phyloP scores from a whole-genome alignment of 1,140 invertebrate genomes.

The Scaptomyza pallida region DNA sequence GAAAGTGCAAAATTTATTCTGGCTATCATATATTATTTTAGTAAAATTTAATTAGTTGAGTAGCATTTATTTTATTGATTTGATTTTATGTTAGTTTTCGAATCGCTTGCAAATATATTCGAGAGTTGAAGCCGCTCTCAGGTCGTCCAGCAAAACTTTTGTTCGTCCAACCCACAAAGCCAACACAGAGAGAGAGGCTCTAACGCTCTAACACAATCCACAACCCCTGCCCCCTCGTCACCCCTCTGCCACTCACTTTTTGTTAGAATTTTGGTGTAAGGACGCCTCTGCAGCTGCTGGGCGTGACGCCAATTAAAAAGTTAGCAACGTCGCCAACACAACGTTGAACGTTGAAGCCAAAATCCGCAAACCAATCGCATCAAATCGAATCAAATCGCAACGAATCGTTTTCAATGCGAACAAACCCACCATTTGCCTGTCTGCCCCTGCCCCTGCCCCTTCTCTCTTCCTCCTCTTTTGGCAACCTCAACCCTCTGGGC shows the following conservation, averaged over 20 bases:
- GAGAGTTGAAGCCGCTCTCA: no score
- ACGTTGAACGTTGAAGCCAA: conserved; percentile 16
- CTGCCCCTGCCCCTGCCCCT: no score
- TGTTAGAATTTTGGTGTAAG: neutral
- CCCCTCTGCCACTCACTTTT: no score
- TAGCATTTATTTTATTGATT: conserved; percentile 2
- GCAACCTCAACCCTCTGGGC: neutral
- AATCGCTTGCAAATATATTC: no score
- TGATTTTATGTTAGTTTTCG: neutral
- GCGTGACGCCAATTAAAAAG: conserved; percentile 50
- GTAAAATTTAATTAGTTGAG: no score
- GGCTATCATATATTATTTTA: no score
- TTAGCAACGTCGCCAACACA: conserved; percentile 22
- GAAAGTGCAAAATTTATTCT: no score
- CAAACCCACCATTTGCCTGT: no score
- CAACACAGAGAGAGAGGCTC: no score
- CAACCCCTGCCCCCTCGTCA: neutral
- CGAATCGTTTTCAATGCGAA: conserved; percentile 35
- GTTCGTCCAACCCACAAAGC: neutral
- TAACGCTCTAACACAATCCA: neutral
- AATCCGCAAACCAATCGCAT: conserved; percentile 44
- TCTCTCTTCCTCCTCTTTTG: no score
- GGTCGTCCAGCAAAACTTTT: neutral
- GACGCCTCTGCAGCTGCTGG: neutral
- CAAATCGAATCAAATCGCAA: conserved; percentile 48